Conservation (phyloP, 2,888 invertebrate species). For the Drosophila macrospina region DNA sequence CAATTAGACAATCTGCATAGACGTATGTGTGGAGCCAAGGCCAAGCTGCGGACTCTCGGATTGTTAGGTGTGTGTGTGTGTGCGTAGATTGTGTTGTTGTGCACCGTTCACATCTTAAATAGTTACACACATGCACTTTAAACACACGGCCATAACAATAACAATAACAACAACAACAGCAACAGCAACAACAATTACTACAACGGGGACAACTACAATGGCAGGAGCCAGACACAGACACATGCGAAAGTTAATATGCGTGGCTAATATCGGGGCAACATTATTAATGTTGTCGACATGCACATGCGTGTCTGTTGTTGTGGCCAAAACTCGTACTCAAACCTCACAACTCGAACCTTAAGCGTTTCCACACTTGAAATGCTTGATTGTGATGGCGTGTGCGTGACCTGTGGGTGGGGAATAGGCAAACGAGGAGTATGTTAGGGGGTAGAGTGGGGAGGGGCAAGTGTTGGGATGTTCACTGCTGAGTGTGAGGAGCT, state of each 20-base stretch:
- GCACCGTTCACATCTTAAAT: slow-evolving; percentile 34
- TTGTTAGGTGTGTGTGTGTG: not conserved
- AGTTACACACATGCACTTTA: slow-evolving; percentile 27
- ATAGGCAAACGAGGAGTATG: not conserved
- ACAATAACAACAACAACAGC: not conserved
- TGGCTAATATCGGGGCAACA: slow-evolving; percentile 74
- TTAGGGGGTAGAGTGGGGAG: not conserved
- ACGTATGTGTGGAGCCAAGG: not conserved
- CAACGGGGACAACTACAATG: slow-evolving; percentile 5
- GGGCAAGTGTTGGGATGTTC: slow-evolving; percentile 1
- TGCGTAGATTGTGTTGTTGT: slow-evolving; percentile 5
- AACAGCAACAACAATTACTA: not conserved
- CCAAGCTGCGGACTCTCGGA: slow-evolving; percentile 8
- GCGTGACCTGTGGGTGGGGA: not conserved
- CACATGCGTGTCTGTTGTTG: slow-evolving; percentile 56
- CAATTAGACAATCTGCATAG: slow-evolving; percentile 1
- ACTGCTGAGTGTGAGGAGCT: slow-evolving; percentile 18
- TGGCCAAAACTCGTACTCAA: slow-evolving; percentile 3
- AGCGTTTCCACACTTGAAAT: slow-evolving; percentile 46
- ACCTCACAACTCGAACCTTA: slow-evolving; percentile 26
- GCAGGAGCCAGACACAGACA: slow-evolving; percentile 15
- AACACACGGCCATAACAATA: not conserved
- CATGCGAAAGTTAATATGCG: slow-evolving; percentile 71
- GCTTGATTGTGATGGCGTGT: slow-evolving; percentile 27
- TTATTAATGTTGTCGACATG: slow-evolving; percentile 75